A percentile compares a stretch with the other conserved stretches of the same genome.
These are phyloP conservation scores for Drosophila mimetica DNA, from an alignment of 2,888 invertebrate genomes.

Conservation along the genomic window DNA sequence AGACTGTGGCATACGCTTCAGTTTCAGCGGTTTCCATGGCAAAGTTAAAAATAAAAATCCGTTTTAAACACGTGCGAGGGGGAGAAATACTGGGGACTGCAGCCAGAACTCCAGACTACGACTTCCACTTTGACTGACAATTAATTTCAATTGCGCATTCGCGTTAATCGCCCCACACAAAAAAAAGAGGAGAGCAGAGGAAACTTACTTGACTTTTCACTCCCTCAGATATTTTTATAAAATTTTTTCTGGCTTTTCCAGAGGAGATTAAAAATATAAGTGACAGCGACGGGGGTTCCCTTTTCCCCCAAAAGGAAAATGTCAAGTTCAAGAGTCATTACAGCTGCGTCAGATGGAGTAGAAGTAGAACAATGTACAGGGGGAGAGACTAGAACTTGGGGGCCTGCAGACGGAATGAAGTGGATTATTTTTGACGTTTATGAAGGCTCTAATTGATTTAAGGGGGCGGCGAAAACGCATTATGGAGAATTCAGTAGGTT, in stretches of 20 bases:
- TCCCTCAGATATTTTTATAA: slow-evolving; percentile 4
- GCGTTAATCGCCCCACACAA: slow-evolving; percentile 73
- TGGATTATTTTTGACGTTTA: slow-evolving; percentile 79
- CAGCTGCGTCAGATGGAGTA: slow-evolving; percentile 57
- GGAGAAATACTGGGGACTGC: too few species aligned
- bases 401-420: slow-evolving; percentile 55
- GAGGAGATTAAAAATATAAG: slow-evolving; percentile 71
- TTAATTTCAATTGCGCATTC: slow-evolving; percentile 79
- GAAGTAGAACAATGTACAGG: slow-evolving; percentile 17
- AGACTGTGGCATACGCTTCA: slow-evolving; percentile 49
- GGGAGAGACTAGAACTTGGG: slow-evolving; percentile 11
- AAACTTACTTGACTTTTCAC: slow-evolving; percentile 26
- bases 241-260: slow-evolving; percentile 35
- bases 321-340: slow-evolving; percentile 79
- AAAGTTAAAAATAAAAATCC: slow-evolving; percentile 68
- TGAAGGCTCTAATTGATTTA: slow-evolving; percentile 74
- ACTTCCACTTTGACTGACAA: slow-evolving; percentile 75
- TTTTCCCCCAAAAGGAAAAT: slow-evolving; percentile 57
- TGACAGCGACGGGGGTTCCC: slow-evolving; percentile 49
- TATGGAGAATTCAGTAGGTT: slow-evolving; percentile 35
- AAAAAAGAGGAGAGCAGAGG: slow-evolving; percentile 14
- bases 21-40: slow-evolving; percentile 47
- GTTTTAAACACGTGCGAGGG: slow-evolving; percentile 69
- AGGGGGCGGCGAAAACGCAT: slow-evolving; percentile 29
- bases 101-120: too few species aligned